A percentile compares a stretch with the other conserved stretches of the same genome.
Evolutionary conservation across 1,140 invertebrate species (phyloP).

Genomic region (Brachionus rotundiformis): DNA sequence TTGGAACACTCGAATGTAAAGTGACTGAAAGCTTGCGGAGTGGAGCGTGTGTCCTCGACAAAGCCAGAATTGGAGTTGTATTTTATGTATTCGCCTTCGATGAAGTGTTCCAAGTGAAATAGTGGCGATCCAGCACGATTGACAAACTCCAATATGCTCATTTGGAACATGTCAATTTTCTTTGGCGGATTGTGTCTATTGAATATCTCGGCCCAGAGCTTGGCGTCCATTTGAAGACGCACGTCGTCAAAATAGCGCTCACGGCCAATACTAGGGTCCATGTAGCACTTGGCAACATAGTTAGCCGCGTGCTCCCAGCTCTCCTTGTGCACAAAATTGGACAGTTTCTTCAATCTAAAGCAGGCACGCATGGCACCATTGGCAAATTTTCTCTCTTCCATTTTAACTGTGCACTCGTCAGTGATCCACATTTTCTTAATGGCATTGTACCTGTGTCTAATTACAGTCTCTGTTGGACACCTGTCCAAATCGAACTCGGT

Average conservation of each 20-base stretch:
- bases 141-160: constrained; percentile 68
- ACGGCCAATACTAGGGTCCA: constrained; percentile 64
- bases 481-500: constrained; percentile 64
- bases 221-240: constrained; percentile 70
- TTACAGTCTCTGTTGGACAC: constrained; percentile 60
- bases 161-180: constrained; percentile 70
- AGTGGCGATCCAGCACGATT: constrained; percentile 65
- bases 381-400: constrained; percentile 66
- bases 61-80: constrained; percentile 71
- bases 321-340: constrained; percentile 62
- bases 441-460: constrained; percentile 64
- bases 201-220: constrained; percentile 70
- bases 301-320: constrained; percentile 67
- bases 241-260: constrained; percentile 69
- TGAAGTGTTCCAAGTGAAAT: constrained; percentile 70
- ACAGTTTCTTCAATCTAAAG: constrained; percentile 67
- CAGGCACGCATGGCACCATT: constrained; percentile 70
- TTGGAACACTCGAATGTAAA: constrained; percentile 71
- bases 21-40: constrained; percentile 70
- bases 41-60: constrained; percentile 66
- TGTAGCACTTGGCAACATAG: constrained; percentile 69
- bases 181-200: constrained; percentile 70
- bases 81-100: constrained; percentile 69
- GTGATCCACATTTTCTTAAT: constrained; percentile 63
- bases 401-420: constrained; percentile 66